phyloP scores from a whole-genome alignment of 2,888 invertebrate species.

The Rhabditoides inermis region DNA sequence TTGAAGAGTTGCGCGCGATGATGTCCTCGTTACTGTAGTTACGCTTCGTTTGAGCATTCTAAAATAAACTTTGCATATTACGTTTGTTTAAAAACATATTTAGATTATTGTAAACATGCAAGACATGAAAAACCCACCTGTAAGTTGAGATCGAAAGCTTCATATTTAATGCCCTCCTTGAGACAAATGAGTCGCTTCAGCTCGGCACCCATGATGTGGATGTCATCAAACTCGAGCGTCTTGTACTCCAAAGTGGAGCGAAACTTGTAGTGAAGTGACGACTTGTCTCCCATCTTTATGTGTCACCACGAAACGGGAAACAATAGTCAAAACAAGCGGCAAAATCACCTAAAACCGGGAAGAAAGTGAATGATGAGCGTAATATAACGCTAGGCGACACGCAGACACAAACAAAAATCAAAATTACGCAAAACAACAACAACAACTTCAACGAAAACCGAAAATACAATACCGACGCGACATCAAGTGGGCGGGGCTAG shows the following conservation, averaged over 20 bases:
- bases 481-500: too few species aligned
- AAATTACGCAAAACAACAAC: too few species aligned
- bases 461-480: too few species aligned
- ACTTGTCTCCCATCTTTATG: too few species aligned
- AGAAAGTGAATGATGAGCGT: too few species aligned
- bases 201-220: constrained; percentile 88
- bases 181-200: constrained; percentile 86
- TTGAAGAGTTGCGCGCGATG: constrained; percentile 92
- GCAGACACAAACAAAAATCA: too few species aligned
- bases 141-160: constrained; percentile 83
- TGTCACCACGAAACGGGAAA: too few species aligned
- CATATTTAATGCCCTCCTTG: constrained; percentile 83
- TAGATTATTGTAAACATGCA: background rate
- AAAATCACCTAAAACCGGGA: too few species aligned
- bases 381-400: too few species aligned
- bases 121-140: constrained; percentile 13
- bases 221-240: constrained; percentile 71
- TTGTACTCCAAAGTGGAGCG: constrained; percentile 91
- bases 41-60: constrained; percentile 61
- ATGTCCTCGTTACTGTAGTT: constrained; percentile 84
- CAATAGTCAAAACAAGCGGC: too few species aligned
- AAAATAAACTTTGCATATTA: background rate
- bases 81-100: background rate
- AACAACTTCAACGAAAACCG: too few species aligned
- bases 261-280: constrained; percentile 96